A percentile compares a stretch with the other conserved stretches of the same genome.
These are phyloP conservation scores for Schizotus pectinicornis DNA, from an alignment of 2,888 invertebrate species.

Conservation along the genomic window DNA sequence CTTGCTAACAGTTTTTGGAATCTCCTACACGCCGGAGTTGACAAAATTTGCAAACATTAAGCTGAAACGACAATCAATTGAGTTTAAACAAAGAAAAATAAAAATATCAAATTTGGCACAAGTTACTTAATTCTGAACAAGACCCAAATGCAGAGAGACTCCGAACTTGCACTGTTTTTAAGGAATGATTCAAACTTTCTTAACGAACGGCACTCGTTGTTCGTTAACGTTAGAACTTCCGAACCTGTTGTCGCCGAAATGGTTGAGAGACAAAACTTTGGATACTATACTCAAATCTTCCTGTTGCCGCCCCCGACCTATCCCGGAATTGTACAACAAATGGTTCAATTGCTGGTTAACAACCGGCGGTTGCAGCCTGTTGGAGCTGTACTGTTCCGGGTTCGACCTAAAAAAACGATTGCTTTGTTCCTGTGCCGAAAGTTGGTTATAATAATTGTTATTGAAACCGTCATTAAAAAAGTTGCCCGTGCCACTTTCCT, in stretches of 20 bases:
- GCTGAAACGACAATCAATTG: too few species aligned
- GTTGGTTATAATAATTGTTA: conserved; percentile 23
- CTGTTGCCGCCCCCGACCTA: conserved; percentile 64
- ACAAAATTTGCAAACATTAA: too few species aligned
- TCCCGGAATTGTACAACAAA: conserved; percentile 70
- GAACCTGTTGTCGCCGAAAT: conserved; percentile 53
- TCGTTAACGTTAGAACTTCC: conserved; percentile 22
- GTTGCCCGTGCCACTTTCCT: conserved; percentile 54
- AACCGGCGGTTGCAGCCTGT: conserved; percentile 40
- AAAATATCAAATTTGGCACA: too few species aligned
- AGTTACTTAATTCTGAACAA: too few species aligned
- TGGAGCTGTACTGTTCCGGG: conserved; percentile 30
- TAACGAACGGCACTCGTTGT: conserved; percentile 22
- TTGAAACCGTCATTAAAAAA: conserved; percentile 38
- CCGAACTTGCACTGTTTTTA: too few species aligned
- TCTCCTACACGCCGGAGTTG: too few species aligned
- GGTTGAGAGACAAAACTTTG: conserved; percentile 80
- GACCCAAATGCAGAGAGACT: too few species aligned
- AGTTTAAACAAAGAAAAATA: too few species aligned
- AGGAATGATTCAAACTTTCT: conserved; percentile 16
- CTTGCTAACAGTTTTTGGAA: too few species aligned
- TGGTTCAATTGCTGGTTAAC: conserved; percentile 66
- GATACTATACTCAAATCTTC: conserved; percentile 83
- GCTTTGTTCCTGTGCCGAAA: conserved; percentile 25
- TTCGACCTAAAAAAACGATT: conserved; percentile 38